Conservation (phyloP, 2,113 vertebrate genomes). For the Mormyrus lacerda region DNA sequence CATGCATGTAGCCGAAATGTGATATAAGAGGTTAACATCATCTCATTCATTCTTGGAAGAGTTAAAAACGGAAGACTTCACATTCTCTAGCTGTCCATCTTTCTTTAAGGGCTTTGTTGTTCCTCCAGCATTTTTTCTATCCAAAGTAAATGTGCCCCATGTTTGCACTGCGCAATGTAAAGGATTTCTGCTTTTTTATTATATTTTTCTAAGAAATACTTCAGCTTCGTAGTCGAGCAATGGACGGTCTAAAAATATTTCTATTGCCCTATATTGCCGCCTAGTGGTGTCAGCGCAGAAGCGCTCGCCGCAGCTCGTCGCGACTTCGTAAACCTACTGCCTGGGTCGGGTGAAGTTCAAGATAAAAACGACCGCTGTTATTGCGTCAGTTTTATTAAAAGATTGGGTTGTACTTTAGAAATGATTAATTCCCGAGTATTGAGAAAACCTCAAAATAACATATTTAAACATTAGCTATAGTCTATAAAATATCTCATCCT, state of each 20-base stretch:
- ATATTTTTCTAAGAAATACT: conserved; percentile 26
- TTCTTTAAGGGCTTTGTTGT: not conserved
- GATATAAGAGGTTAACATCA: conserved; percentile 3
- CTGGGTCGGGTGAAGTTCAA: conserved; percentile 10
- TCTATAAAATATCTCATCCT: not conserved
- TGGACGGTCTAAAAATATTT: conserved; percentile 14
- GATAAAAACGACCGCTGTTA: not conserved
- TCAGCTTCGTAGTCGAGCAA: not conserved
- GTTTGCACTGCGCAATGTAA: conserved; percentile 9
- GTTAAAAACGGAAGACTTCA: conserved; percentile 9
- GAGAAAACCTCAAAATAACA: not conserved
- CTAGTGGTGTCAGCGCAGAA: conserved; percentile 14
- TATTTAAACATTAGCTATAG: not conserved
- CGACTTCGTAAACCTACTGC: not conserved
- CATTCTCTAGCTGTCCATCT: conserved; percentile 1
- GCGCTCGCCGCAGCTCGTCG: not conserved
- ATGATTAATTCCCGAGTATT: not conserved
- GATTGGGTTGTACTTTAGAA: not conserved
- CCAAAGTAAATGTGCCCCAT: conserved; percentile 10
- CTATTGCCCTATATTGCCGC: conserved; percentile 26
- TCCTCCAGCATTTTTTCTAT: not conserved
- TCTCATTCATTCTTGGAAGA: conserved; percentile 11
- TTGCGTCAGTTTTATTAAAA: not conserved
- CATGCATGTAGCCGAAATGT: not conserved
- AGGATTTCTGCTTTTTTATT: conserved; percentile 23